A percentile compares a stretch with the other conserved stretches of the same genome.
phyloP scores from a whole-genome alignment of 2,888 invertebrate species.

The Lapara coniferarum region DNA sequence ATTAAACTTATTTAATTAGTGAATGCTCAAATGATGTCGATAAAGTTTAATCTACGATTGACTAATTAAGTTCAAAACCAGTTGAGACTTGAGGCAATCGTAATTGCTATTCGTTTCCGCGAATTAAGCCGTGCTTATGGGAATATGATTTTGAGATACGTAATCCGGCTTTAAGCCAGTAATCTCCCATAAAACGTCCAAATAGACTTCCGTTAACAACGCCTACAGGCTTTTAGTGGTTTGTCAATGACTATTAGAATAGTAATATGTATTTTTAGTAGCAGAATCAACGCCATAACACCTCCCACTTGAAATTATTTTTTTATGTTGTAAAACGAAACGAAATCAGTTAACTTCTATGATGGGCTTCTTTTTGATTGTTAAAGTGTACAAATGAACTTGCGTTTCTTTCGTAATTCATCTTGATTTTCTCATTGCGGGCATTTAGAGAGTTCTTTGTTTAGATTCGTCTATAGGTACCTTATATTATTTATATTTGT shows the following conservation, averaged over 20 bases:
- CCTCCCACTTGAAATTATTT: constrained; percentile 6
- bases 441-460: no score
- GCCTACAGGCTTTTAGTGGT: constrained; percentile 23
- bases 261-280: constrained; percentile 20
- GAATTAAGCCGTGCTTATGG: constrained; percentile 25
- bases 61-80: constrained; percentile 27
- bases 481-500: no score
- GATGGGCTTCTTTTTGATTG: background rate
- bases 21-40: constrained; percentile 7
- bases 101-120: constrained; percentile 27
- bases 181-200: constrained; percentile 26
- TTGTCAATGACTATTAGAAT: constrained; percentile 22
- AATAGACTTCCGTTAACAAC: constrained; percentile 24
- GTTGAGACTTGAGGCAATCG: constrained; percentile 19
- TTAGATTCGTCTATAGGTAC: no score
- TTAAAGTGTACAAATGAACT: no score
- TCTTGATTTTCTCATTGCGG: no score
- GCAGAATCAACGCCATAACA: background rate
- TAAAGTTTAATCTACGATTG: constrained; percentile 26
- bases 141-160: constrained; percentile 11
- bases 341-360: background rate
- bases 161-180: constrained; percentile 28
- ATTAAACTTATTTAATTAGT: constrained; percentile 18
- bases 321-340: background rate
- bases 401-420: no score